Conservation (phyloP, 35 echinoderm and acorn worm species). For the Ptychodera flava region DNA sequence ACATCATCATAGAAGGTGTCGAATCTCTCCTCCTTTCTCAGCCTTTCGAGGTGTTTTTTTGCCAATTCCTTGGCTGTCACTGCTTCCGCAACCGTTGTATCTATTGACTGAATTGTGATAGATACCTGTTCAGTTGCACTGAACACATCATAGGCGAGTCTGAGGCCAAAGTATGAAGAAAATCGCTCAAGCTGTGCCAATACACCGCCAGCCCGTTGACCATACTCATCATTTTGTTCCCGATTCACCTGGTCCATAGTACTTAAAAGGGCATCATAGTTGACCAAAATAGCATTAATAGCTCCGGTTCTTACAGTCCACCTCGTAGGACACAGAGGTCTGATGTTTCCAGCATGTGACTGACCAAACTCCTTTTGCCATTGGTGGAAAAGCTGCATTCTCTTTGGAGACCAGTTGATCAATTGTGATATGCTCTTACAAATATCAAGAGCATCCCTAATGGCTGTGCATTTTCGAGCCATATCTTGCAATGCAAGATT, state of each 20-base stretch:
- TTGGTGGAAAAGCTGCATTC: too few species aligned
- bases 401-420: slow-evolving; percentile 9
- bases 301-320: slow-evolving; percentile 42
- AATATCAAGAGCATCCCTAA: slow-evolving; percentile 8
- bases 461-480: background rate
- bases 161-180: slow-evolving; percentile 15
- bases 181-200: slow-evolving; percentile 10
- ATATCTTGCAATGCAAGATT: slow-evolving; percentile 30
- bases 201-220: background rate
- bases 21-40: slow-evolving; percentile 1
- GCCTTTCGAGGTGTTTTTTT: slow-evolving; percentile 1
- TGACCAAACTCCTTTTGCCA: too few species aligned
- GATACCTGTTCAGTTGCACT: slow-evolving; percentile 3
- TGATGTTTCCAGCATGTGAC: background rate
- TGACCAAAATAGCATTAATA: slow-evolving; percentile 23
- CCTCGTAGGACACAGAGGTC: slow-evolving; percentile 33
- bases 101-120: slow-evolving; percentile 3
- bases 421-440: slow-evolving; percentile 19
- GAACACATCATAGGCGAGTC: slow-evolving; percentile 4
- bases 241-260: slow-evolving; percentile 17
- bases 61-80: background rate
- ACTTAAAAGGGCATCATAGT: slow-evolving; percentile 13
- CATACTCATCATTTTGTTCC: slow-evolving; percentile 23
- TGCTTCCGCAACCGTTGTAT: slow-evolving; percentile 11
- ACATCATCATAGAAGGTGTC: slow-evolving; percentile 11